Base-by-base conservation (phyloP, 2,797 vertebrate genomes). In the Coregonus suidteri region DNA sequence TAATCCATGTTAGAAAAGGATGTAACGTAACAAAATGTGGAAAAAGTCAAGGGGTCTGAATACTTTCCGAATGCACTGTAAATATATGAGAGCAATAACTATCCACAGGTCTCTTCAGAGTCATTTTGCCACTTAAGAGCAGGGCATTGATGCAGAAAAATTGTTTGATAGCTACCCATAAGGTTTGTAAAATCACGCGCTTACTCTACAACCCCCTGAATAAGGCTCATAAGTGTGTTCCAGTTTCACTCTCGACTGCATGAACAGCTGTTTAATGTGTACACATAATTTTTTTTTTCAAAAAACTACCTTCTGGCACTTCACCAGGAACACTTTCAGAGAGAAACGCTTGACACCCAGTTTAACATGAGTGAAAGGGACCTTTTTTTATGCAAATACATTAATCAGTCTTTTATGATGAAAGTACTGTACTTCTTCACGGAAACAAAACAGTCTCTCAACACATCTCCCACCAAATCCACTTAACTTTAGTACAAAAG, bases 371-470 rank as follows among this genome's bases (percentile, higher is more conserved):
- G 83, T 87, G 66, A 71, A 80, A 73, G 37, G 64, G 64, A 69
- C 9, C 75, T 89, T 35, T 84, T 82, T 83, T 71, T 30, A 77
- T 73, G 31, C 75, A 59, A 69, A 69, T 41, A 70, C 47, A 72
- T 71, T 73, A 78, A 67, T 71, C 41, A 37, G 34, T 82, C 81
- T 83, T 81, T 71, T 85, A 80, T 82, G 81, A 90, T 41, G 76
- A 68, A 75, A 47, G 79, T 6, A 75, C 59, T 20, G 31, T 75
- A 20, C 62, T 25, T 37, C 20, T 35, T 34, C 31, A 79, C 83
- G 13, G 53, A 4, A 34, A 73, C 30, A 59, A 73, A 16, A 4
- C 25, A 25, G 25, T 25, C 25, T 18, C 1, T 4, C 14, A 7
- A 16, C 83, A 74, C 31, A 7, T 37, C 16, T 69, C 13, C 34